A percentile compares a stretch with the other conserved stretches of the same genome.
These are phyloP conservation scores for Pseudopodoces humilis DNA, from an alignment of 2,113 vertebrate genomes.

Conservation along the genomic window DNA sequence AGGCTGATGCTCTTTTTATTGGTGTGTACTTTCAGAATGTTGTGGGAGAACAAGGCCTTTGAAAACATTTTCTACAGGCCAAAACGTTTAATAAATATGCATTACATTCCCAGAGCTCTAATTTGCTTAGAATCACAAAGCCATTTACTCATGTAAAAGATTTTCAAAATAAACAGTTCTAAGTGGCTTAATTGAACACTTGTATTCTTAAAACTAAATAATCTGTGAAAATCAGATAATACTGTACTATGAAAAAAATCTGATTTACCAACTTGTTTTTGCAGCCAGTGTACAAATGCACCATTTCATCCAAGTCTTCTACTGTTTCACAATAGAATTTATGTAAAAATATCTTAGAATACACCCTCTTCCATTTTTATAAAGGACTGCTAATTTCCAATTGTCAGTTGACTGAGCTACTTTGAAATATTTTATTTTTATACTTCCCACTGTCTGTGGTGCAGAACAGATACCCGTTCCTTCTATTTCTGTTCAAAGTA, in stretches of 20 bases:
- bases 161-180: not conserved
- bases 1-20: not conserved
- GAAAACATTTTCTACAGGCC: not conserved
- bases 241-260: not conserved
- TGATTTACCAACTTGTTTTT: not conserved
- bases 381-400: not conserved
- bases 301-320: not conserved
- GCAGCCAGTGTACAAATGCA: not conserved
- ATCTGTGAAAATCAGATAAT: not conserved
- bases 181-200: not conserved
- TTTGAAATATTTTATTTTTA: not conserved
- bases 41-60: not conserved
- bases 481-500: not conserved
- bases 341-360: not conserved
- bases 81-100: not conserved
- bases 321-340: not conserved
- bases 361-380: not conserved
- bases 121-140: conserved; percentile 2
- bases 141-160: not conserved
- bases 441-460: not conserved
- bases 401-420: not conserved
- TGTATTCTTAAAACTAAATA: not conserved
- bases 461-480: not conserved
- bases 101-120: not conserved
- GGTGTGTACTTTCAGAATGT: not conserved